Evolutionary conservation across 1,140 invertebrate genomes (phyloP).

Genomic region (Drosophila yakuba): DNA sequence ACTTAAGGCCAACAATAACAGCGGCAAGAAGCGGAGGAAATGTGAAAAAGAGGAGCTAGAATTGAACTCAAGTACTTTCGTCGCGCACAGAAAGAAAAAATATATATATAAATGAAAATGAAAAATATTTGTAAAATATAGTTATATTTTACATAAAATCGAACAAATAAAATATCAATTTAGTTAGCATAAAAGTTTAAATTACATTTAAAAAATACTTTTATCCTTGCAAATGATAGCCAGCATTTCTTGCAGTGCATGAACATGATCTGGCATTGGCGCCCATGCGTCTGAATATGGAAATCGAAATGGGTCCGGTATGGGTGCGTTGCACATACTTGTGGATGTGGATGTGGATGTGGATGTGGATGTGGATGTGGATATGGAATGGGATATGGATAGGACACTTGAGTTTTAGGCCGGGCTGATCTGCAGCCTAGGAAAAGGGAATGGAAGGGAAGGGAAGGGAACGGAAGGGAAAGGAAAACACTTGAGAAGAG

Average conservation of each 20-base stretch:
- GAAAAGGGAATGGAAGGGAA: not conserved
- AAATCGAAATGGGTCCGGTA: constrained; percentile 20
- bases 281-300: constrained; percentile 33
- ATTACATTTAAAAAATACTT: not conserved
- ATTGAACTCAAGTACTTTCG: constrained; percentile 34
- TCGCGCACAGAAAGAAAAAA: constrained; percentile 2
- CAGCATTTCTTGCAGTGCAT: constrained; percentile 5
- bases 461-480: not conserved
- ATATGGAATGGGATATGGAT: not conserved
- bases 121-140: not conserved
- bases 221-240: not conserved
- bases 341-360: no score
- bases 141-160: no score
- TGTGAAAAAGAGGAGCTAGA: constrained; percentile 40
- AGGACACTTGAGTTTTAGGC: not conserved
- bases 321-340: not conserved
- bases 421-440: not conserved
- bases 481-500: constrained; percentile 17
- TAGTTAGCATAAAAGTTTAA: no score
- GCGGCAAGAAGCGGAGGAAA: constrained; percentile 39
- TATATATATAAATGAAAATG: not conserved
- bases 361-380: no score
- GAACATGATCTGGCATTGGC: constrained; percentile 22
- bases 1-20: constrained; percentile 74
- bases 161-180: no score